phyloP scores from a whole-genome alignment of 2,113 vertebrate species.

The Chitala chitala region DNA sequence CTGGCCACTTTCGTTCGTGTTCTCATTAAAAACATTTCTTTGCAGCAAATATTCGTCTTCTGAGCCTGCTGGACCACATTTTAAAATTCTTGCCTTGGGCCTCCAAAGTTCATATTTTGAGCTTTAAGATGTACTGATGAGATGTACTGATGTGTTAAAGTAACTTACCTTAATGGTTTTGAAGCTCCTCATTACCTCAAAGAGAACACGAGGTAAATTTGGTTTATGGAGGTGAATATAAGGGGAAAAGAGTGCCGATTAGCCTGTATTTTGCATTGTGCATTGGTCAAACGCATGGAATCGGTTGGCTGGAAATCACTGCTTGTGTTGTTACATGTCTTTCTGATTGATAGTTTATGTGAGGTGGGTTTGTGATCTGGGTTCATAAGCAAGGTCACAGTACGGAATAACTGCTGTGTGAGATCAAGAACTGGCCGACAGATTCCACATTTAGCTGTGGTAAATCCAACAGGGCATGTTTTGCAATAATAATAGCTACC shows the following conservation, averaged over 20 bases:
- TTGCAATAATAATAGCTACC: conserved; percentile 17
- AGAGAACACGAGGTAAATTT: neutral
- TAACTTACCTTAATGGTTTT: conserved; percentile 9
- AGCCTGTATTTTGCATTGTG: no score
- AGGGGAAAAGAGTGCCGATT: neutral
- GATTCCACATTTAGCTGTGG: neutral
- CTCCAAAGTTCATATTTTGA: neutral
- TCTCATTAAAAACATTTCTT: neutral
- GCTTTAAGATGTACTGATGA: neutral
- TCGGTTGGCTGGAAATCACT: no score
- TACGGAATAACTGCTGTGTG: neutral
- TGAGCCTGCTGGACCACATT: conserved; percentile 34
- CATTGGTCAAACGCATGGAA: no score
- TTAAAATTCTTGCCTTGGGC: conserved; percentile 5
- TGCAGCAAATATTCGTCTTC: conserved; percentile 7
- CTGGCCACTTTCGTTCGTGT: neutral
- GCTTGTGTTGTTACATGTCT: no score
- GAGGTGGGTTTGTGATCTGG: neutral
- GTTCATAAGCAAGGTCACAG: neutral
- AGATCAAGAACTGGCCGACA: neutral
- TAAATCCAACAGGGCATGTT: neutral
- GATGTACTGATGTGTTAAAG: neutral
- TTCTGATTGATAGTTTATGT: no score
- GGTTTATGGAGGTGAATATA: neutral
- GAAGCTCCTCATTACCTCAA: neutral